These are phyloP conservation scores for Acanthosepion lycidas DNA, from an alignment of 2,888 invertebrate genomes.

Conservation along the genomic window DNA sequence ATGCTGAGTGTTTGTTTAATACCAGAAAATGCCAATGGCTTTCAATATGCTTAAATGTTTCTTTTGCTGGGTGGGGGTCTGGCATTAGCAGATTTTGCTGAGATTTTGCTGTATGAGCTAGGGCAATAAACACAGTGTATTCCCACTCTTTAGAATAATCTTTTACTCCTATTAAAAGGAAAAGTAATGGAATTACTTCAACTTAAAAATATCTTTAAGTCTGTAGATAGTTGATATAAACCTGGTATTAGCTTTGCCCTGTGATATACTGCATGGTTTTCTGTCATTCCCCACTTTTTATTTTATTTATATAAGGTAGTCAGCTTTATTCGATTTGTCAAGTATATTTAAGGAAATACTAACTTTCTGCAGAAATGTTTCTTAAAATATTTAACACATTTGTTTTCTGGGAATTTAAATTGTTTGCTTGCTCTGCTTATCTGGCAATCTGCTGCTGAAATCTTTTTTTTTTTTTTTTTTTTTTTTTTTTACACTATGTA, in stretches of 20 bases:
- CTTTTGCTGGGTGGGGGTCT: not conserved
- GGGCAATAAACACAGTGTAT: not conserved
- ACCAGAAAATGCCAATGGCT: not conserved
- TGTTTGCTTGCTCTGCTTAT: slow-evolving; percentile 2
- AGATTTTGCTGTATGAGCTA: not conserved
- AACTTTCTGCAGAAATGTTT: not conserved
- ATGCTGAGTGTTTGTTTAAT: not conserved
- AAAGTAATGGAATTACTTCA: not conserved
- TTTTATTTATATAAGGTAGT: not conserved
- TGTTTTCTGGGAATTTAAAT: slow-evolving; percentile 42
- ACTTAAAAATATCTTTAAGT: not conserved
- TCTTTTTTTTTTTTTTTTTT: not conserved
- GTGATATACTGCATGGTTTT: slow-evolving; percentile 23
- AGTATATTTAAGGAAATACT: not conserved
- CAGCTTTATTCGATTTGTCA: slow-evolving; percentile 21
- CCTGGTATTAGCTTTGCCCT: not conserved
- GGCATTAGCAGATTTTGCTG: not conserved
- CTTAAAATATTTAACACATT: not conserved
- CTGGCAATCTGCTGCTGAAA: slow-evolving; percentile 2
- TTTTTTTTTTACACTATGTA: too few relatives aligned
- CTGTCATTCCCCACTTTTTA: not conserved
- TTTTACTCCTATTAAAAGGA: not conserved
- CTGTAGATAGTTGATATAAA: not conserved
- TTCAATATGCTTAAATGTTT: slow-evolving; percentile 2
- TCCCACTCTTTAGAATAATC: not conserved